Percentiles rank a stretch among this genome's conserved stretches.
phyloP scores from a whole-genome alignment of 2,113 vertebrate genomes.

The Symphodus melops region DNA sequence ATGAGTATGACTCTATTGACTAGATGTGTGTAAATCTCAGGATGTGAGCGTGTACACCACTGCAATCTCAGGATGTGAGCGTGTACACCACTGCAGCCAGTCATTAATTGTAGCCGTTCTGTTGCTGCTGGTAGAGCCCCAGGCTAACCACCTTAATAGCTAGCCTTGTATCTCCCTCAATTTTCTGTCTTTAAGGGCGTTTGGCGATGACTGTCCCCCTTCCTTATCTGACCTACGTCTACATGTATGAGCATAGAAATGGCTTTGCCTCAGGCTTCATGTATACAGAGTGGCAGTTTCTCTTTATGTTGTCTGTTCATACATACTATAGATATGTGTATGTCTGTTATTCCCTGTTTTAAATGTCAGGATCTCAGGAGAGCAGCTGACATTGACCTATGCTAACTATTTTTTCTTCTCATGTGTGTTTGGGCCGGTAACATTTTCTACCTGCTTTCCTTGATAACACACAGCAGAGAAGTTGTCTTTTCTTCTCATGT shows the following conservation, averaged over 20 bases:
- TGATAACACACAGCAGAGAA: background rate
- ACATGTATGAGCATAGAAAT: slow-evolving; percentile 40
- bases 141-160: slow-evolving; percentile 53
- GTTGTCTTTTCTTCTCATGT: no score
- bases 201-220: slow-evolving; percentile 46
- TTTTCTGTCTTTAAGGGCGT: slow-evolving; percentile 39
- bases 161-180: slow-evolving; percentile 47
- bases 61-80: no score
- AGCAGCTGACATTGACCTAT: slow-evolving; percentile 1
- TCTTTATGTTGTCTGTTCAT: slow-evolving; percentile 22
- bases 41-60: background rate
- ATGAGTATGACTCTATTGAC: background rate
- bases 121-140: slow-evolving; percentile 48
- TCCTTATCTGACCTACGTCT: slow-evolving; percentile 44
- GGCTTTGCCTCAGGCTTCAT: slow-evolving; percentile 58
- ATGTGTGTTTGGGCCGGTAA: background rate
- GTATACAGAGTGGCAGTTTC: slow-evolving; percentile 32
- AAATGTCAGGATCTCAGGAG: background rate
- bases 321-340: background rate
- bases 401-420: no score
- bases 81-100: slow-evolving; percentile 43
- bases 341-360: background rate
- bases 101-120: slow-evolving; percentile 60
- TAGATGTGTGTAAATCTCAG: slow-evolving; percentile 3
- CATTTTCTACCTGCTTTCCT: background rate